Evolutionary conservation across 2,797 vertebrate species (phyloP), one percentile per base, ranked within the genome.

Genomic region (Xyrichtys novacula): DNA sequence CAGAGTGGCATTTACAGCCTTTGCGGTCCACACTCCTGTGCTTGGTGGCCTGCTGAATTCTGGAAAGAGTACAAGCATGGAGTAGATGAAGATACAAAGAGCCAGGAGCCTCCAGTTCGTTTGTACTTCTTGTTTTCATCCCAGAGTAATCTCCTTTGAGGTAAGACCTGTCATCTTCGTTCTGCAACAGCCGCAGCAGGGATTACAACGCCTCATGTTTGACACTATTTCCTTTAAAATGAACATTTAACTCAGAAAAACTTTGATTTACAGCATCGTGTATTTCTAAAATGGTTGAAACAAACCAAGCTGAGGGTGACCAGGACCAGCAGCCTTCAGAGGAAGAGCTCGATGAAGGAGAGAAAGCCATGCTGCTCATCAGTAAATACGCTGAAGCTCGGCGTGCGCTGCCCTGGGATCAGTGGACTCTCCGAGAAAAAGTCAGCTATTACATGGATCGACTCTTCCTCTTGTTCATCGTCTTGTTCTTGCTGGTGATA

Each of bases 381-480:
- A 26, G 88, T 34, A 87, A 68, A 49, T 90, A 87, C 38, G 17
- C 4, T 0, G 93, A 94, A 29, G 47, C 56, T 8, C 85, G 83
- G 0, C 86, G 34, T 1, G 64, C 78, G 0, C 55, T 88, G 11
- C 92, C 94, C 0, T 94, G 94, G 94, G 71, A 89, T 16, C 92
- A 93, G 70, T 92, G 91, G 85, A 92, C 89, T 6, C 84, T 86
- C 64, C 89, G 63, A 62, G 91, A 94, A 83, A 94, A 90, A 54
- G 49, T 88, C 11, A 87, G 55, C 50, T 90, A 87, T 78, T 89
- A 63, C 23, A 12, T 91, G 0, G 94, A 95, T 72, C 92, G 92
- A 15, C 53, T 92, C 29, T 95, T 95, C 75, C 65, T 95, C 0
- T 56, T 58, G 17, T 23, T 94, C 34, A 55, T 95, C 12, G 3